phyloP scores from a whole-genome alignment of 2,113 vertebrate species.

The Peromyscus californicus region DNA sequence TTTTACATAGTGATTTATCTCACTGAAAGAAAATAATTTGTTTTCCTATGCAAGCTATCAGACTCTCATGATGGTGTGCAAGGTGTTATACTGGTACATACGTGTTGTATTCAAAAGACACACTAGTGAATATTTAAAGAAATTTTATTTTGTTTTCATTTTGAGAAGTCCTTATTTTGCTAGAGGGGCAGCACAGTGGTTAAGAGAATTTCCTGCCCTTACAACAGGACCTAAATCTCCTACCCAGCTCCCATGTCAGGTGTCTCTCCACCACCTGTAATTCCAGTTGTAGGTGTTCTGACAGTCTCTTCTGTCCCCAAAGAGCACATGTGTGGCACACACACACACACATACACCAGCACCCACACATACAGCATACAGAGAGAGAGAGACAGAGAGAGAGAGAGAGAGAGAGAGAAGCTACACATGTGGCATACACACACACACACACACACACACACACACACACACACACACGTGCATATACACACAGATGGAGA shows the following conservation, averaged over 20 bases:
- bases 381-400: no score
- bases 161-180: neutral
- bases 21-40: neutral
- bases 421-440: neutral
- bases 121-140: neutral
- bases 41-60: slow-evolving; percentile 19
- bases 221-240: neutral
- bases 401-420: no score
- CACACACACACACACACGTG: neutral
- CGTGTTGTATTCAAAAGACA: neutral
- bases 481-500: no score
- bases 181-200: no score
- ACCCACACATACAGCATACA: no score
- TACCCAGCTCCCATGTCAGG: neutral
- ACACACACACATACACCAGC: neutral
- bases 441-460: neutral
- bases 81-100: neutral
- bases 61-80: neutral
- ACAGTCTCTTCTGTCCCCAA: neutral
- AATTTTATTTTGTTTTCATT: slow-evolving; percentile 26
- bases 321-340: neutral
- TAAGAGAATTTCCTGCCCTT: neutral
- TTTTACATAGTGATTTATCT: slow-evolving; percentile 2
- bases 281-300: neutral
- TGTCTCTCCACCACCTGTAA: neutral